Percentiles rank a stretch among this genome's conserved stretches.
phyloP scores from a whole-genome alignment of 2,113 vertebrate genomes.

The Solenodon paradoxus region DNA sequence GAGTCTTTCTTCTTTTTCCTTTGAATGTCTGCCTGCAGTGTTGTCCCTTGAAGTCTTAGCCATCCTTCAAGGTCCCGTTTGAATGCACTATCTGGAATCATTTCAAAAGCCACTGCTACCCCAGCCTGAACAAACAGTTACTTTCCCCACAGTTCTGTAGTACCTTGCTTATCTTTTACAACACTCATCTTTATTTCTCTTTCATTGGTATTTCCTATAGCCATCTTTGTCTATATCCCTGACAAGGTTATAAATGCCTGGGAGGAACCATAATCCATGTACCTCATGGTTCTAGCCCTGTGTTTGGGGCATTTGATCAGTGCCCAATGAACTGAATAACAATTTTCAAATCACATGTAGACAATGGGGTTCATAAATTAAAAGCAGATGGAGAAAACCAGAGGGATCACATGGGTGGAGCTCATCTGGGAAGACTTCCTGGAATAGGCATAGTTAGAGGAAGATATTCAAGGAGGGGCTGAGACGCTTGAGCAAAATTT shows the following conservation, averaged over 20 bases:
- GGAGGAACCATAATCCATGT: neutral
- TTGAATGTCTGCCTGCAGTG: neutral
- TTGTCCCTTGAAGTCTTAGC: neutral
- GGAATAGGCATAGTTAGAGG: neutral
- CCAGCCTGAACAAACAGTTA: neutral
- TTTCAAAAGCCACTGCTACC: neutral
- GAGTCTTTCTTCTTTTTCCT: neutral
- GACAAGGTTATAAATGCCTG: neutral
- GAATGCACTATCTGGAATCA: neutral
- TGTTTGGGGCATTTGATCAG: neutral
- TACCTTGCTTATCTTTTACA: neutral
- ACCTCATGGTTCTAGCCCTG: neutral
- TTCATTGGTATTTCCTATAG: neutral
- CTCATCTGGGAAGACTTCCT: constrained; percentile 4
- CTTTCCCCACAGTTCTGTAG: neutral
- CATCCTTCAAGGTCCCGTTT: neutral
- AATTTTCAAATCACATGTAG: neutral
- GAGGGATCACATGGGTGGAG: neutral
- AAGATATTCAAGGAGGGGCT: neutral
- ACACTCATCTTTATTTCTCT: neutral
- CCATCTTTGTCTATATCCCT: neutral
- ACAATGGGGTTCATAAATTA: neutral
- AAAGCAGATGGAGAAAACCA: neutral
- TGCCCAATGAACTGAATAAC: neutral
- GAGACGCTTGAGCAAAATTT: neutral